Base-by-base conservation (phyloP, 2,797 vertebrate species). In the Pseudochromis fuscus region DNA sequence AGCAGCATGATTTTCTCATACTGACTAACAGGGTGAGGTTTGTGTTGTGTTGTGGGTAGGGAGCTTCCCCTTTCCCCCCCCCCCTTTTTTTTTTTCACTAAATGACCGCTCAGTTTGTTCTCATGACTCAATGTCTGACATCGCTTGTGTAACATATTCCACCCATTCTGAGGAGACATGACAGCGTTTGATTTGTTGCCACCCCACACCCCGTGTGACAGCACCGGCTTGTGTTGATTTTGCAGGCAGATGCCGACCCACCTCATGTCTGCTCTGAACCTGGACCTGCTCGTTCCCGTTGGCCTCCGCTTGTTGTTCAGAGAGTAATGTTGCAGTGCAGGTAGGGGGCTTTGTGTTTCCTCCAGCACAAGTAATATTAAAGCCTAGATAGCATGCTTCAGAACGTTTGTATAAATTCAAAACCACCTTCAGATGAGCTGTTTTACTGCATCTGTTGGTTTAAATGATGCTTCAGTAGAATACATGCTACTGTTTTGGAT, bases 141-240 rank as follows among this genome's bases (percentile, higher is more conserved):
- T 24, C 62, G 19, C 15, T 21, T 9, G 15, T 27, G 51, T 30
- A 24, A 79, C 19, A 30, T 55, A 57, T 74, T 86, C 66, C 66
- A 57, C 37, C 66, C 57, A 19, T 35, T 56, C 28, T 23, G 7
- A 38, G 28, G 40, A 79, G 72, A 74, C 70, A 70, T 83, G 62
- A 76, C 63, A 58, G 10, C 48, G 48, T 56, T 56, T 58, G 56
- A 45, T 60, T 67, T 44, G 37, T 68, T 71, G 30, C 73, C 63
- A 60, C 15, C 37, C n/a, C 38, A 64, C 30, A 56, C 65, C 35
- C 66, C 4, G 18, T 64, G 37, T 46, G 28, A 53, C 10, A 28
- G 21, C 19, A 9, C 23, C 27, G n/a, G 19, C 4, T 13, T 46
- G 45, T 38, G 31, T 31, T 7, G 27, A 58, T 11, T 58, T 35